Base-by-base conservation (phyloP, 2,797 vertebrate species). In the Molossus alvarezi region DNA sequence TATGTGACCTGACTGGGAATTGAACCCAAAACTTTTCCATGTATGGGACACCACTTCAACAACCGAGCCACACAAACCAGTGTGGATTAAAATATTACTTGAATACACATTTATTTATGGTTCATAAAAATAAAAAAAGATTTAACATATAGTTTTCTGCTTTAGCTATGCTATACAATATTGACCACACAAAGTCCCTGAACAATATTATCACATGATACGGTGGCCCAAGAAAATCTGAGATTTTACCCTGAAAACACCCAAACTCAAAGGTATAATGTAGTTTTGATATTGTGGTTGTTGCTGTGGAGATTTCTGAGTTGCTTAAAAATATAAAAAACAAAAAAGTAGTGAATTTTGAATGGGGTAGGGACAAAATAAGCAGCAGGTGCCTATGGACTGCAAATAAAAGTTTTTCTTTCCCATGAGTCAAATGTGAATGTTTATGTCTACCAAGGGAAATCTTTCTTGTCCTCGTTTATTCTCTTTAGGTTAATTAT, bases 401-500 rank as follows among this genome's bases (percentile, higher is more conserved):
- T 71, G 33, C 53, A 94, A 77, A 87, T 87, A 45, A 95, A 92
- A 84, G 67, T 71, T 69, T 89, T 67, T 88, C 20, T 93, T 89
- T 95, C 29, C 18, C 37, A 65, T 53, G 75, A 95, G 85, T 96
- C 73, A 94, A 84, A 89, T 93, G 86, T 62, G 76, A 95, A 67
- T 93, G 62, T 91, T 87, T 83, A 12, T 93, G 23, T 90, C 21
- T 96, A 45, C 81, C 82, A 27, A 71, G 92, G 92, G 89, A 95
- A 79, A 84, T 94, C 11, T 82, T 75, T 92, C 73, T 90, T 84
- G 13, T 75, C 72, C 57, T 91, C 95, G 88, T 95, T 94, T 95
- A 87, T 37, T 69, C 75, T 96, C 79, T 86, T 69, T 94, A 90
- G 90, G 62, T 97, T 96, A 95, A 96, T 96, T 97, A 88, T 88